Base-by-base conservation (phyloP, 1,140 invertebrate species). In the Ostrea denselamellosa region DNA sequence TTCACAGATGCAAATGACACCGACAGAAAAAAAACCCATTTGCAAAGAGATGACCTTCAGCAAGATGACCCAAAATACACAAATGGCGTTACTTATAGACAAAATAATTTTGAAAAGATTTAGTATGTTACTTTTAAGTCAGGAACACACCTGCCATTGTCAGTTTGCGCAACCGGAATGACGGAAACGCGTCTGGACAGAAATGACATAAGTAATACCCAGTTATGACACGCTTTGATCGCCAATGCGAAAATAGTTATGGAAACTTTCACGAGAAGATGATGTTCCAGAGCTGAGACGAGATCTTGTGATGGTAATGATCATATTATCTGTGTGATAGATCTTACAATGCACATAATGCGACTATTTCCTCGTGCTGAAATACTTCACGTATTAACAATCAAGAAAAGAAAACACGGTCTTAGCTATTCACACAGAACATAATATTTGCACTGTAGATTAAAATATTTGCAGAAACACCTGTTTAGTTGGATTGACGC, bases 131-230 rank as follows among this genome's bases (percentile, higher is more conserved):
- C 56, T 19, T 19, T 19, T 62, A 62, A 62, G 7, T 17, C 0
- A 62, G 56, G 14, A 17, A 62, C 17, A 62, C 56, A 62, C 17
- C 56, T 14, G 56, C 56, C 17, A 19, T 62, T 25, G 5, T 34
- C 22, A 77, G 25, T 14, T 17, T 12, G 12, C 5, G 25, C 68
- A 77, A 7, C 68, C 28, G 14, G 68, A 77, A 77, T 77, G 68
- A 77, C 8, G 14, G 12, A 34, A 34, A 77, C 28, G 2, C 1
- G 68, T 77, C 68, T 77, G 68, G 68, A 17, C 68, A 77, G 25
- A 77, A 28, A 12, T 77, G 68, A 77, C 68, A 77, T 77, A 77
- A 77, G 68, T 77, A 77, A 77, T 77, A 77, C 68, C 3, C 10
- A 28, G 68, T 25, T 77, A 28, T 28, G 68, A 77, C 68, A 77